Conservation (phyloP, 2,797 vertebrate genomes). For the Helarctos malayanus region DNA sequence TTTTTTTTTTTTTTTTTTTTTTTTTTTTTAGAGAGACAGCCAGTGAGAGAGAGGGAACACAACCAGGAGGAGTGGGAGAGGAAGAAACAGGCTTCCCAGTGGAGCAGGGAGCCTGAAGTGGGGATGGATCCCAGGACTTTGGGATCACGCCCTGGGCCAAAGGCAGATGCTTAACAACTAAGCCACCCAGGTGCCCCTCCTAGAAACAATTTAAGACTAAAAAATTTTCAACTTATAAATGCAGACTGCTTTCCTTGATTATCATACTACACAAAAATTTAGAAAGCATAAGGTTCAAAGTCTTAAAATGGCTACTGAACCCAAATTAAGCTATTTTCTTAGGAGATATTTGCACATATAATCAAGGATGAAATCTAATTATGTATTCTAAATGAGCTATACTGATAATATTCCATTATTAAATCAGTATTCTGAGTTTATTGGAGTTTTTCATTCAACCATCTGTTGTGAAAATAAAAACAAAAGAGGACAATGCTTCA, state of each 20-base stretch:
- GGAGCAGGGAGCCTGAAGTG: too few species aligned
- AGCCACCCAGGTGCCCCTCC: neutral
- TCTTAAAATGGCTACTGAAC: slow-evolving; percentile 18
- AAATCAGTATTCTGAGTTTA: slow-evolving; percentile 71
- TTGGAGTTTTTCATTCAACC: slow-evolving; percentile 52
- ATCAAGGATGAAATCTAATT: slow-evolving; percentile 54
- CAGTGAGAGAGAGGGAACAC: too few species aligned
- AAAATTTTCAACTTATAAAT: neutral
- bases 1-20: too few species aligned
- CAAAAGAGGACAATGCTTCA: slow-evolving; percentile 53
- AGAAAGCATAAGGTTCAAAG: slow-evolving; percentile 12
- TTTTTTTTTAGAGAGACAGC: too few species aligned
- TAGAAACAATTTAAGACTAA: neutral
- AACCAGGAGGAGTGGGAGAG: too few species aligned
- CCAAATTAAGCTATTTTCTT: slow-evolving; percentile 60
- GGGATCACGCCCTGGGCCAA: too few species aligned
- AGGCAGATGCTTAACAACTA: too few species aligned
- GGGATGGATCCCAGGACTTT: too few species aligned
- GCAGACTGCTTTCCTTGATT: neutral
- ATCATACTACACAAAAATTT: neutral
- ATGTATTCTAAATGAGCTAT: slow-evolving; percentile 59
- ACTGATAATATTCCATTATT: slow-evolving; percentile 63
- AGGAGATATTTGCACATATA: slow-evolving; percentile 35
- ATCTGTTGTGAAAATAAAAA: slow-evolving; percentile 72
- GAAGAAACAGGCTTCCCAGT: too few species aligned